phyloP scores from a whole-genome alignment of 1,140 invertebrate species.

The Globodera ellingtonae region DNA sequence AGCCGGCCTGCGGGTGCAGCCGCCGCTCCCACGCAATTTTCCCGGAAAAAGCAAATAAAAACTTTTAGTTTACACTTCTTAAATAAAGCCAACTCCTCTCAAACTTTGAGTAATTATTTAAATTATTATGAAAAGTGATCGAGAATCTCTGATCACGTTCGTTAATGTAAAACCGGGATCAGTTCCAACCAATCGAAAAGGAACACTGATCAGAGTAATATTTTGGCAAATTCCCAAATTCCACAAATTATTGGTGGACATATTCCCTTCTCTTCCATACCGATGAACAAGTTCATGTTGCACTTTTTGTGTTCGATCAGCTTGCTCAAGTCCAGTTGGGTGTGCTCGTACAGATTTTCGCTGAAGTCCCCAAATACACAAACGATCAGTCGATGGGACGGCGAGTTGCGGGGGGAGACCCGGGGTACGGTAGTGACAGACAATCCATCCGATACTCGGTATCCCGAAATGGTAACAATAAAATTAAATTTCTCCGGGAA shows the following conservation, averaged over 20 bases:
- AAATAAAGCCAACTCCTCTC: no score
- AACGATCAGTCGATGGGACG: slow-evolving; percentile 13
- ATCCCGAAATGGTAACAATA: slow-evolving; percentile 7
- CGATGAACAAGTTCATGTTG: slow-evolving; percentile 30
- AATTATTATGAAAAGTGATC: no score
- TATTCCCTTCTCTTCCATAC: not conserved
- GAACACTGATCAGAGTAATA: no score
- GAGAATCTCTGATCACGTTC: no score
- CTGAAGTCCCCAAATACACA: slow-evolving; percentile 32
- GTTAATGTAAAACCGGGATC: no score
- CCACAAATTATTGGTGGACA: not conserved
- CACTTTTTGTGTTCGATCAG: slow-evolving; percentile 27
- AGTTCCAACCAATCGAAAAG: no score
- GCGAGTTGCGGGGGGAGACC: not conserved
- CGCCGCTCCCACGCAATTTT: slow-evolving; percentile 36
- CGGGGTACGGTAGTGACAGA: not conserved
- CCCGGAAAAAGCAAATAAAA: not conserved
- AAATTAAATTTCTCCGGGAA: not conserved
- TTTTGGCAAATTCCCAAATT: no score
- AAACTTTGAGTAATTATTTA: no score
- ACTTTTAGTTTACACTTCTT: no score
- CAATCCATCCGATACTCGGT: slow-evolving; percentile 4
- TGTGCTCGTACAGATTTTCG: slow-evolving; percentile 18
- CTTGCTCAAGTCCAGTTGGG: slow-evolving; percentile 24
- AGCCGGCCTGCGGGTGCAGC: not conserved